These are phyloP conservation scores for Gisinianus flammeolus DNA, from an alignment of 2,888 invertebrate species.

Conservation along the genomic window DNA sequence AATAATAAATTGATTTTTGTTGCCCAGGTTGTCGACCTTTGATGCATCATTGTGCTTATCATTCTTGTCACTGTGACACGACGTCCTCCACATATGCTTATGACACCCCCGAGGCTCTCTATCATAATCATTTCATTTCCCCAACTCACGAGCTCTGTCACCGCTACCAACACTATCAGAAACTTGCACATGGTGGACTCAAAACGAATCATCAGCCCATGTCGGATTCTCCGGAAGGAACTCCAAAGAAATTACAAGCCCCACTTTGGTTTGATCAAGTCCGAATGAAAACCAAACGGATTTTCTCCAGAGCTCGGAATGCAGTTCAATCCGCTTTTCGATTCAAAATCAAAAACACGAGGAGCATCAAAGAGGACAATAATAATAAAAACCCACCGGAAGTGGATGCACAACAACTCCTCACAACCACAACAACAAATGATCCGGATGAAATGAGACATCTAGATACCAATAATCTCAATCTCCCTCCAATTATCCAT, in stretches of 20 bases:
- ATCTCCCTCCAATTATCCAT: too few relatives aligned
- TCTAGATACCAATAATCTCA: too few relatives aligned
- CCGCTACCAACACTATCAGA: background rate
- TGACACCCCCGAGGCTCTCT: background rate
- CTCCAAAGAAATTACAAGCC: too few relatives aligned
- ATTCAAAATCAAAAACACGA: background rate
- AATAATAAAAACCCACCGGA: too few relatives aligned
- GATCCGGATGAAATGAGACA: too few relatives aligned
- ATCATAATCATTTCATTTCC: background rate
- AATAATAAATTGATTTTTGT: background rate
- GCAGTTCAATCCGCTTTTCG: background rate
- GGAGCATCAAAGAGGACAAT: too few relatives aligned
- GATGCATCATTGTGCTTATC: background rate
- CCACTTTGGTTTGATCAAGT: too few relatives aligned
- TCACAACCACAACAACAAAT: too few relatives aligned
- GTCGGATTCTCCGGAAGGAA: too few relatives aligned
- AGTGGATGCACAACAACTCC: too few relatives aligned
- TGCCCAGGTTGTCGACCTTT: background rate
- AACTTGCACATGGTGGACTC: background rate
- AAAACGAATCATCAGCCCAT: background rate
- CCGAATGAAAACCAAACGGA: background rate
- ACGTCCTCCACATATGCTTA: background rate
- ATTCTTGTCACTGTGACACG: background rate
- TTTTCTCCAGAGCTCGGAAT: background rate
- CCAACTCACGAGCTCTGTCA: background rate